A percentile compares a stretch with the other conserved stretches of the same genome.
phyloP scores from a whole-genome alignment of 2,113 vertebrate species.

The Albula glossodonta region DNA sequence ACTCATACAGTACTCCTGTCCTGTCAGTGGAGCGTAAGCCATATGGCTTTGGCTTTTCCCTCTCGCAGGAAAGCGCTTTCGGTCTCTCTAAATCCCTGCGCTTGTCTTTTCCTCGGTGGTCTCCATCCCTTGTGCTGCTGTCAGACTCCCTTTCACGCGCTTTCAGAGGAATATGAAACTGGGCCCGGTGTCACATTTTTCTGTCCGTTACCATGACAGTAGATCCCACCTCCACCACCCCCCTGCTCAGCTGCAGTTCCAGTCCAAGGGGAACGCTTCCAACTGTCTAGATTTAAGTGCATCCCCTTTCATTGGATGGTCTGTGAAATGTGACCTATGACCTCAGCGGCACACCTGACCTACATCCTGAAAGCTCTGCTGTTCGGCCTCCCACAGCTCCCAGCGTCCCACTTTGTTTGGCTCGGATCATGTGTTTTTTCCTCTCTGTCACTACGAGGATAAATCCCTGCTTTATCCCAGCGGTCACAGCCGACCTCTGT shows the following conservation, averaged over 20 bases:
- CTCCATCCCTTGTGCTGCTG: background rate
- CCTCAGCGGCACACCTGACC: background rate
- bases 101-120: background rate
- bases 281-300: too few species aligned
- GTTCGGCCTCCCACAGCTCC: background rate
- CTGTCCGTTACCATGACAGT: conserved; percentile 56
- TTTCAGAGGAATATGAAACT: conserved; percentile 29
- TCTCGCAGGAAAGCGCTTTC: background rate
- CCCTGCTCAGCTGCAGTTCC: conserved; percentile 26
- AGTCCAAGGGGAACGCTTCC: background rate
- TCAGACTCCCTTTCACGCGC: background rate
- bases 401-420: background rate
- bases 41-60: background rate
- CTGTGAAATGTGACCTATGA: background rate
- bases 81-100: background rate
- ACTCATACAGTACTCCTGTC: background rate
- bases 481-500: background rate
- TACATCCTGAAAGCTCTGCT: background rate
- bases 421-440: background rate
- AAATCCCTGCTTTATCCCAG: background rate
- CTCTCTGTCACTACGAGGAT: background rate
- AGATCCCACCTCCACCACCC: conserved; percentile 27
- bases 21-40: too few species aligned
- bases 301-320: background rate
- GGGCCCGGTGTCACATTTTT: conserved; percentile 58